Conservation (phyloP, 2,797 vertebrate genomes). For the Anguilla obscura region DNA sequence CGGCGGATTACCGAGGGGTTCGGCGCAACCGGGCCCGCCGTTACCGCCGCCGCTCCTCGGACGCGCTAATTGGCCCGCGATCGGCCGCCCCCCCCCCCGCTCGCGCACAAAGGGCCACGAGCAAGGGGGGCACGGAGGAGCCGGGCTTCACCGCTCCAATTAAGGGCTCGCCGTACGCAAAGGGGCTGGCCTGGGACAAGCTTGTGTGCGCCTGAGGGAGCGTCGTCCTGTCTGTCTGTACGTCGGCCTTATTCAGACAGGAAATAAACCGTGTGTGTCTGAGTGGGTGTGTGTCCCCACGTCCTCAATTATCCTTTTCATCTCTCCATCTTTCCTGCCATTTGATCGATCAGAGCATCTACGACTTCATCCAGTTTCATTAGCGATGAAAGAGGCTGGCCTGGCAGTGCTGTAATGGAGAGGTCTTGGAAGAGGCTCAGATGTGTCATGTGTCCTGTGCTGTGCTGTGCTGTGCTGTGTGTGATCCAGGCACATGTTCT, state of each 20-base stretch:
- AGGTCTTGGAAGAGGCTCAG: not conserved
- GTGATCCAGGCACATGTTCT: not conserved
- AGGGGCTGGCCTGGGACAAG: conserved; percentile 2
- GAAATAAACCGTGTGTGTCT: not conserved
- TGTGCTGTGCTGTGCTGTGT: not conserved
- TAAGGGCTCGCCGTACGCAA: conserved; percentile 42
- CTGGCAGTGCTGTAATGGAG: not conserved
- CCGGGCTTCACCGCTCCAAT: conserved; percentile 58
- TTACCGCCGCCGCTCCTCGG: conserved; percentile 21
- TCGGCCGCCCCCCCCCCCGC: not conserved
- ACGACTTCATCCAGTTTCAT: not conserved
- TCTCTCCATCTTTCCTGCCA: not conserved
- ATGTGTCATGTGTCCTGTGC: not conserved
- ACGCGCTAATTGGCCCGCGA: conserved; percentile 40
- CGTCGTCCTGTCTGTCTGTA: not conserved
- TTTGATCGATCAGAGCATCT: not conserved
- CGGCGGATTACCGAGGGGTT: conserved; percentile 31
- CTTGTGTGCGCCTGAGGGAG: conserved; percentile 4
- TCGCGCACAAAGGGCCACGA: conserved; percentile 9
- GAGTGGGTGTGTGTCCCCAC: not conserved
- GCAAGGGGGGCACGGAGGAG: not conserved
- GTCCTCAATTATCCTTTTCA: not conserved
- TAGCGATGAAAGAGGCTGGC: not conserved
- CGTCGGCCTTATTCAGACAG: not conserved
- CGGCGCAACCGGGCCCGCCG: not conserved